A percentile compares a stretch with the other conserved stretches of the same genome.
These are phyloP conservation scores for Emydocephalus ijimae DNA, from an alignment of 2,113 vertebrate genomes.

Conservation along the genomic window DNA sequence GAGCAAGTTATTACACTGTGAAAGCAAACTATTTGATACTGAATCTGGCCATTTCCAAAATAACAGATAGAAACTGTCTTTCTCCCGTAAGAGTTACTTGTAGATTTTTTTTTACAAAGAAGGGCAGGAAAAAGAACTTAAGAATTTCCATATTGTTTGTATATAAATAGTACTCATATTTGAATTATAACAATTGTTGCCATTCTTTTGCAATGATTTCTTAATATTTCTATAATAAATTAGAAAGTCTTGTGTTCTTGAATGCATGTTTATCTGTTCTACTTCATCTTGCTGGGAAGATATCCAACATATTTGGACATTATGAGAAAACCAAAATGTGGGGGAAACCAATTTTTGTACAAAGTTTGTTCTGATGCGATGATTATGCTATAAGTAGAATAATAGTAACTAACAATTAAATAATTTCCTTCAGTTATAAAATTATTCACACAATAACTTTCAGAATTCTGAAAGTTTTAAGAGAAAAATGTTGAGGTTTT, in stretches of 20 bases:
- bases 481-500: not conserved
- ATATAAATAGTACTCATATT: not conserved
- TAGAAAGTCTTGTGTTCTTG: not conserved
- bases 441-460: not conserved
- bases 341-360: not conserved
- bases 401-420: not conserved
- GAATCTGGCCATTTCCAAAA: not conserved
- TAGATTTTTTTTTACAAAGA: not conserved
- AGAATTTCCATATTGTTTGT: not conserved
- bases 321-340: not conserved
- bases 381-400: not conserved
- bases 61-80: not conserved
- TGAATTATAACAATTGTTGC: not conserved
- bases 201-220: not conserved
- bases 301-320: not conserved
- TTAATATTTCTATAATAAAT: not conserved
- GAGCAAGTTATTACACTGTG: not conserved
- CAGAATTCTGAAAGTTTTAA: not conserved
- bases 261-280: not conserved
- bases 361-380: not conserved
- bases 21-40: not conserved
- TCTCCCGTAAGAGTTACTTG: not conserved
- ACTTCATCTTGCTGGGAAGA: not conserved
- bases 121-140: not conserved
- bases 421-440: not conserved